Evolutionary conservation across 2,888 invertebrate genomes (phyloP).

Genomic region (Acrobasis suavella): DNA sequence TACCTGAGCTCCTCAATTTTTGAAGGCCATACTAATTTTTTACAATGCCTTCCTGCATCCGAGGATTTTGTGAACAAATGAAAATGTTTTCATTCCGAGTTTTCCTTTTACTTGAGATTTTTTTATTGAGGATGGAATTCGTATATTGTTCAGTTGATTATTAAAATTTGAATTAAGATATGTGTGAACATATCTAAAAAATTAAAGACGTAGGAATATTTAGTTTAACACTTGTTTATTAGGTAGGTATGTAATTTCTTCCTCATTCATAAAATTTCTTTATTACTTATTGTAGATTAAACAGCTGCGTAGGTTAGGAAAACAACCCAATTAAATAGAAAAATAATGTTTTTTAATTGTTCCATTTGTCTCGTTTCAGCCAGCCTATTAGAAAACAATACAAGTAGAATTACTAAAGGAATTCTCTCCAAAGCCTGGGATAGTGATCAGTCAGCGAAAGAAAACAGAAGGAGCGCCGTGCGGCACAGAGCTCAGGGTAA

Average conservation of each 20-base stretch:
- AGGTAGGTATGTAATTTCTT: no score
- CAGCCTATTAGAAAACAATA: background rate
- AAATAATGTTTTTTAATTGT: no score
- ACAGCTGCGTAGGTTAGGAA: no score
- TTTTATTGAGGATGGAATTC: background rate
- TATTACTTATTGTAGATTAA: no score
- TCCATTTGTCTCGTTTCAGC: no score
- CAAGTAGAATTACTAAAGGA: conserved; percentile 4
- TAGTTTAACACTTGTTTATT: no score
- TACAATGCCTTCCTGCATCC: conserved; percentile 29
- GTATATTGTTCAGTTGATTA: background rate
- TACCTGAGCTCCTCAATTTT: conserved; percentile 63
- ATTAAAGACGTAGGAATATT: no score
- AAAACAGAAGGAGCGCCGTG: conserved; percentile 15
- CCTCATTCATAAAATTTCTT: no score
- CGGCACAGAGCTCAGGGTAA: conserved; percentile 8
- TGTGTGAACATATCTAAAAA: no score
- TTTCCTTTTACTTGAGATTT: conserved; percentile 1
- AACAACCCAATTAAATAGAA: no score
- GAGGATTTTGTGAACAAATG: conserved; percentile 20
- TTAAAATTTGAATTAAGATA: no score
- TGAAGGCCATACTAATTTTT: conserved; percentile 46
- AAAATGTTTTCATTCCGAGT: conserved; percentile 10
- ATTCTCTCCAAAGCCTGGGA: conserved; percentile 2
- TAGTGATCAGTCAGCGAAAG: conserved; percentile 20